Percentiles rank a stretch among this genome's conserved stretches.
Conservation (phyloP, 2,797 vertebrate genomes). For the Margarornis squamiger region DNA sequence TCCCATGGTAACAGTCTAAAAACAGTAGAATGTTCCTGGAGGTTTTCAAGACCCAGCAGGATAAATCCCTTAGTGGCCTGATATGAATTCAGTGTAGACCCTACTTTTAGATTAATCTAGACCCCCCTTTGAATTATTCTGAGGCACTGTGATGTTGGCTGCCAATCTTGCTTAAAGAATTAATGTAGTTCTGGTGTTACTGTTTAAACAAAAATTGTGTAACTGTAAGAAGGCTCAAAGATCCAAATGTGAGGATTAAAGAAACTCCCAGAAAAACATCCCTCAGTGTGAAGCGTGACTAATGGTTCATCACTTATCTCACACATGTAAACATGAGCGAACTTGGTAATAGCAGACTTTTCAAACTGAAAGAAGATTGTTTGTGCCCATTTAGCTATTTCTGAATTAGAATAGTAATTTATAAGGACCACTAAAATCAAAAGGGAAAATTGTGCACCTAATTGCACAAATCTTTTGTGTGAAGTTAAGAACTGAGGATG, state of each 20-base stretch:
- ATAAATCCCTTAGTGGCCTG: neutral
- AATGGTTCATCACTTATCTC: neutral
- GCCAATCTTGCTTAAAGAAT: neutral
- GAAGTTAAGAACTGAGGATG: neutral
- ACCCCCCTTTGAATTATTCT: neutral
- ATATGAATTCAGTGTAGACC: neutral
- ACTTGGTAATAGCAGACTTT: neutral
- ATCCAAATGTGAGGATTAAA: neutral
- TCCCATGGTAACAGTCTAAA: neutral
- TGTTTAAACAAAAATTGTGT: neutral
- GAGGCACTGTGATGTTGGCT: neutral
- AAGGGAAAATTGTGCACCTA: neutral
- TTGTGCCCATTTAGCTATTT: neutral
- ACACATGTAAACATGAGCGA: neutral
- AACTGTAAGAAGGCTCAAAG: neutral
- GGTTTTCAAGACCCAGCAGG: neutral
- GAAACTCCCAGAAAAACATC: neutral
- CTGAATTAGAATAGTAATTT: neutral
- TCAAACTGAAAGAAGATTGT: neutral
- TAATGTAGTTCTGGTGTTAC: neutral
- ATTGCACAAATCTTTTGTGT: neutral
- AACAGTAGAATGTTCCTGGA: neutral
- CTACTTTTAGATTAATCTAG: neutral
- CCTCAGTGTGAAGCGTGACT: neutral
- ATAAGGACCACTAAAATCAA: neutral